Percentiles rank a stretch among this genome's conserved stretches.
These are phyloP conservation scores for Microchirus variegatus DNA, from an alignment of 2,797 vertebrate species.

Conservation along the genomic window DNA sequence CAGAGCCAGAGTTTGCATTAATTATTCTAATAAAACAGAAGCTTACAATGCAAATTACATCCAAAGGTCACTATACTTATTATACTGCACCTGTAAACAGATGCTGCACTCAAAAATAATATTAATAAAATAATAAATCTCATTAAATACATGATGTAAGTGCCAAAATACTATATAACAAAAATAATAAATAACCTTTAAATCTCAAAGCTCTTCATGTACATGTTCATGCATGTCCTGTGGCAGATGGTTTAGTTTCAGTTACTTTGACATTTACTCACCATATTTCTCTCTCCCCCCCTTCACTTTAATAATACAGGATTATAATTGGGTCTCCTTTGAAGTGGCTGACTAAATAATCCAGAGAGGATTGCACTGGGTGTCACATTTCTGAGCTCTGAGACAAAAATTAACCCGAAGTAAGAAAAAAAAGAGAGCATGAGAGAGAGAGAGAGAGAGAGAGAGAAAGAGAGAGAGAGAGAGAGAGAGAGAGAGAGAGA, in stretches of 20 bases:
- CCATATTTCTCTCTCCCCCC: neutral
- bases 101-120: too few relatives aligned
- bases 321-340: constrained; percentile 72
- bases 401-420: neutral
- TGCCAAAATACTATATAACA: too few relatives aligned
- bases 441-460: too few relatives aligned
- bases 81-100: too few relatives aligned
- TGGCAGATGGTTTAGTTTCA: constrained; percentile 26
- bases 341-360: constrained; percentile 74
- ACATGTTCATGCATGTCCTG: constrained; percentile 28
- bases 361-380: constrained; percentile 68
- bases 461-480: too few relatives aligned
- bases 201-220: constrained; percentile 29
- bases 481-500: too few relatives aligned
- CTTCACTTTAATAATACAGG: constrained; percentile 72
- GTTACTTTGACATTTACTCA: constrained; percentile 46
- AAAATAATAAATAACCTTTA: constrained; percentile 36
- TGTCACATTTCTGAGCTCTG: constrained; percentile 64
- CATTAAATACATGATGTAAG: too few relatives aligned
- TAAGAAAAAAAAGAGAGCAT: neutral
- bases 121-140: too few relatives aligned
- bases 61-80: too few relatives aligned
- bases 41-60: too few relatives aligned
- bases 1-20: too few relatives aligned
- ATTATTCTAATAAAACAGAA: too few relatives aligned